phyloP scores from a whole-genome alignment of 1,140 invertebrate species.

The Hylaeus anthracinus region DNA sequence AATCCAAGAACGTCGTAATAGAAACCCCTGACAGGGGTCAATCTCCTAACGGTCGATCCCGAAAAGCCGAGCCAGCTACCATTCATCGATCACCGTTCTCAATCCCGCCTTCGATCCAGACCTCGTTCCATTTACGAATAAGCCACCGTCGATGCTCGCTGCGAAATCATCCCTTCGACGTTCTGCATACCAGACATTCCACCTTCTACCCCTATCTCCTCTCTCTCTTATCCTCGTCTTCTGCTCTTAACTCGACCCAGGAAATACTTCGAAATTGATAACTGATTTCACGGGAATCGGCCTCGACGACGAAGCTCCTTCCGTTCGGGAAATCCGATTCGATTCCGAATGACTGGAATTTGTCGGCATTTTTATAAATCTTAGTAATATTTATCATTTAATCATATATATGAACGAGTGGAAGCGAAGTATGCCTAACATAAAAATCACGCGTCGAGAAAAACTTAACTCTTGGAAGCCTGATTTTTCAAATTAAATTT shows the following conservation, averaged over 20 bases:
- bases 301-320: background rate
- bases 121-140: conserved; percentile 59
- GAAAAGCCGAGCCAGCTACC: conserved; percentile 58
- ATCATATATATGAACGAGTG: no score
- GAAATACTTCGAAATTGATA: conserved; percentile 30
- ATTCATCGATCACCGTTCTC: conserved; percentile 66
- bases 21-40: conserved; percentile 71
- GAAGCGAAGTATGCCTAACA: no score
- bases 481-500: no score
- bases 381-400: no score
- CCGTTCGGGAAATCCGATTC: background rate
- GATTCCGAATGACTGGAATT: no score
- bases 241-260: background rate
- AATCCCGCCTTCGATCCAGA: conserved; percentile 58
- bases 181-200: conserved; percentile 38
- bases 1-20: conserved; percentile 65
- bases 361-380: no score
- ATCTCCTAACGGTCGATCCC: conserved; percentile 68
- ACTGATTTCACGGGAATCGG: conserved; percentile 13
- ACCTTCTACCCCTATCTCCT: conserved; percentile 14
- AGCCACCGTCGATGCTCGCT: conserved; percentile 40
- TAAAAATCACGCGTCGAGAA: no score
- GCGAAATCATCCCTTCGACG: conserved; percentile 51
- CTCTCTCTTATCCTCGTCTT: conserved; percentile 8
- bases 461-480: no score